A percentile compares a stretch with the other conserved stretches of the same genome.
Evolutionary conservation across 2,888 invertebrate species (phyloP).

Genomic region (Drosophila vallismaia): DNA sequence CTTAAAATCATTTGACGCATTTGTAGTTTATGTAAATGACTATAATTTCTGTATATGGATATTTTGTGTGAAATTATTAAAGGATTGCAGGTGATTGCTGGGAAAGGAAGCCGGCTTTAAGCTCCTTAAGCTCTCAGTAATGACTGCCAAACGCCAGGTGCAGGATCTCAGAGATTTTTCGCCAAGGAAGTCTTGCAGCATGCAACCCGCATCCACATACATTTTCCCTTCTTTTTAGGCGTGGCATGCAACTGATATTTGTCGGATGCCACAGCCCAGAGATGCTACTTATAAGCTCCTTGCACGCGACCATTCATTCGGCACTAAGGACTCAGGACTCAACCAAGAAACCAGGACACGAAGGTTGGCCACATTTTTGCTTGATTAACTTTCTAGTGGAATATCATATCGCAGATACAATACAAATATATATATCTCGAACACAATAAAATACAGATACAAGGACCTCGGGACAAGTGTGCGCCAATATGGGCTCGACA

Average conservation of each 20-base stretch:
- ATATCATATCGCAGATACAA: conserved; percentile 52
- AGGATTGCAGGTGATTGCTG: conserved; percentile 6
- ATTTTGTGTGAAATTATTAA: conserved; percentile 11
- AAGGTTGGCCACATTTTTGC: conserved; percentile 60
- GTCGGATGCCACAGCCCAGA: conserved; percentile 25
- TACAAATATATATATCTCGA: background rate
- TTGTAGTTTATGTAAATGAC: conserved; percentile 33
- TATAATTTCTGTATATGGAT: conserved; percentile 8
- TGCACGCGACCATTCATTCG: conserved; percentile 63
- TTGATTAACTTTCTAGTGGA: conserved; percentile 72
- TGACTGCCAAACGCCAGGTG: conserved; percentile 30
- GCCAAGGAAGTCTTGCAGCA: conserved; percentile 7
- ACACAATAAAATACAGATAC: conserved; percentile 11
- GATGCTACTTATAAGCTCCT: conserved; percentile 51
- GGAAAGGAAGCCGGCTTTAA: background rate
- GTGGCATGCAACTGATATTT: conserved; percentile 38
- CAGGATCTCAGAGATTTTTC: conserved; percentile 35
- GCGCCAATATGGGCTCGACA: conserved; percentile 47
- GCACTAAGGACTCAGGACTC: conserved; percentile 1
- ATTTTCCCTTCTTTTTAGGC: conserved; percentile 11
- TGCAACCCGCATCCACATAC: conserved; percentile 18
- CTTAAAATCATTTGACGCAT: background rate
- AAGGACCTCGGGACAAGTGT: conserved; percentile 3
- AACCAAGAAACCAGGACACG: background rate
- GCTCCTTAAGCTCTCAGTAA: conserved; percentile 5